phyloP scores from a whole-genome alignment of 2,113 vertebrate species.

The Setophaga coronata region DNA sequence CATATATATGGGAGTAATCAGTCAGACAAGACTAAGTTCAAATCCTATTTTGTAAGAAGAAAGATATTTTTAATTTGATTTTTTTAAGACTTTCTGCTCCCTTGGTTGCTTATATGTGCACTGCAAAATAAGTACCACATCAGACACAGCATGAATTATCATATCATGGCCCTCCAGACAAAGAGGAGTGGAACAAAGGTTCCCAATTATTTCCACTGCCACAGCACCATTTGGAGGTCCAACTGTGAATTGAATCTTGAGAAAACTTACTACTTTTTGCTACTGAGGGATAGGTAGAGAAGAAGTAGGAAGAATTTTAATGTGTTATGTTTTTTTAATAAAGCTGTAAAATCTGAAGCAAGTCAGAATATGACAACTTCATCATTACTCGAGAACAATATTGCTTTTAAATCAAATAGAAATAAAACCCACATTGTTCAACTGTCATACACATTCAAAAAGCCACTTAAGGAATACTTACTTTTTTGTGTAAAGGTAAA shows the following conservation, averaged over 20 bases:
- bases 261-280: background rate
- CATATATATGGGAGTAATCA: background rate
- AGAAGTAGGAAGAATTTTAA: background rate
- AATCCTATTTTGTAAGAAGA: background rate
- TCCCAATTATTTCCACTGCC: background rate
- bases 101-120: background rate
- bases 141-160: background rate
- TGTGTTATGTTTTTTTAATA: background rate
- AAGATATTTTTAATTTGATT: background rate
- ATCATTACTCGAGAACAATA: background rate
- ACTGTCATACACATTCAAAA: background rate
- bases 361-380: background rate
- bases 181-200: background rate
- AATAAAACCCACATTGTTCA: background rate
- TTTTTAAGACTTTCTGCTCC: background rate
- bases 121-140: background rate
- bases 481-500: background rate
- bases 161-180: background rate
- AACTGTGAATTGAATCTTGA: fast-evolving
- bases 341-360: background rate
- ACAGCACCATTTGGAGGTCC: background rate
- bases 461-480: background rate
- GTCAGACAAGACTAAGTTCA: background rate
- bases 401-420: background rate
- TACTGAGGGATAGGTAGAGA: background rate